Evolutionary conservation across 2,888 invertebrate genomes (phyloP).

Genomic region (Philereme vetulata): DNA sequence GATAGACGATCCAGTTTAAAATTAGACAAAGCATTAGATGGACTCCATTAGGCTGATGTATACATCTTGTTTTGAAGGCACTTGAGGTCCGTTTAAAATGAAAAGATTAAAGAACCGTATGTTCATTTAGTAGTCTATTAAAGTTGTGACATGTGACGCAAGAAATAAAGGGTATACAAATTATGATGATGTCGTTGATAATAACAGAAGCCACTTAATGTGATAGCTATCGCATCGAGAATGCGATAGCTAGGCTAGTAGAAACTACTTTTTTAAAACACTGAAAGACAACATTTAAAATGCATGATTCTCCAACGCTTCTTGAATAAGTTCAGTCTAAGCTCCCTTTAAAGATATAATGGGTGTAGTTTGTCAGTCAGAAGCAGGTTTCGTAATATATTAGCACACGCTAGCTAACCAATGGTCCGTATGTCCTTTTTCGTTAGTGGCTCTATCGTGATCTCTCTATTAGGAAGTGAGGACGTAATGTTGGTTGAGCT

Average conservation of each 20-base stretch:
- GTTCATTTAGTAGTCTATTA: constrained; percentile 26
- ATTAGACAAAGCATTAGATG: constrained; percentile 50
- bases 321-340: constrained; percentile 17
- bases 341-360: constrained; percentile 25
- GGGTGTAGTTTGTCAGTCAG: constrained; percentile 34
- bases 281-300: constrained; percentile 16
- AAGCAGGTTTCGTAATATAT: constrained; percentile 53
- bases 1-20: constrained; percentile 45
- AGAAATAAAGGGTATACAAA: constrained; percentile 3
- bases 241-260: constrained; percentile 1
- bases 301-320: constrained; percentile 8
- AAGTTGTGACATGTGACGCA: constrained; percentile 8
- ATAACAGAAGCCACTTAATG: too few relatives aligned
- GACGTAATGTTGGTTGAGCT: constrained; percentile 44
- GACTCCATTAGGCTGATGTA: constrained; percentile 49
- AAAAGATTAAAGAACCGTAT: constrained; percentile 34
- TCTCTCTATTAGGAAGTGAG: constrained; percentile 68
- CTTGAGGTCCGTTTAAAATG: constrained; percentile 43
- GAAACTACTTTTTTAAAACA: constrained; percentile 6
- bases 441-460: constrained; percentile 66
- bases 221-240: constrained; percentile 5
- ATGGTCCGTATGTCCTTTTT: constrained; percentile 58
- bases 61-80: constrained; percentile 49
- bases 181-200: too few relatives aligned
- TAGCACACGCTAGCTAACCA: constrained; percentile 61